phyloP scores from a whole-genome alignment of 2,113 vertebrate genomes.

The Gobiocypris rarus region DNA sequence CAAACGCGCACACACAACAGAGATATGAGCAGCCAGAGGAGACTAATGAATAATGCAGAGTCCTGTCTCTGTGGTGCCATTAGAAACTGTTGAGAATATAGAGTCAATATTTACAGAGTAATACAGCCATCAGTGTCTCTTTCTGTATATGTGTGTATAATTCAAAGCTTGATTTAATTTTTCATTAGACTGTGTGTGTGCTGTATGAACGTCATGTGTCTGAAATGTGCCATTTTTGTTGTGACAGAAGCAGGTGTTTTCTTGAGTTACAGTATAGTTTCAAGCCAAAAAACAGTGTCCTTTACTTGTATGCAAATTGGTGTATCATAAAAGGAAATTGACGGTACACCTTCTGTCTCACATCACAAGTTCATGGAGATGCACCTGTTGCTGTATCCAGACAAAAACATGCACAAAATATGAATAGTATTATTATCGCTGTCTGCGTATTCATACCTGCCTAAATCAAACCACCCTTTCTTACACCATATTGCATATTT shows the following conservation, averaged over 20 bases:
- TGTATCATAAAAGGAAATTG: not conserved
- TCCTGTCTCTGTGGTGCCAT: constrained; percentile 49
- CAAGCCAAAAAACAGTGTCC: not conserved
- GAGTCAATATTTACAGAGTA: constrained; percentile 32
- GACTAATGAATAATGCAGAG: constrained; percentile 49
- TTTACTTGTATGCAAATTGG: not conserved
- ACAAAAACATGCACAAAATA: not conserved
- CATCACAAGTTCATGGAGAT: not conserved
- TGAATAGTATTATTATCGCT: not conserved
- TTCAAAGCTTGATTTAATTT: not conserved
- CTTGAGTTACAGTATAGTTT: not conserved
- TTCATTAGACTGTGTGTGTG: not conserved
- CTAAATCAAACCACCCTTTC: not conserved
- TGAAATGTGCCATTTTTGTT: not conserved
- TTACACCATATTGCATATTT: not conserved
- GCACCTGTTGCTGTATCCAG: not conserved
- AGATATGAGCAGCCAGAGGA: constrained; percentile 27
- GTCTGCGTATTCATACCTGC: not conserved
- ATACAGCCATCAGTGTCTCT: not conserved
- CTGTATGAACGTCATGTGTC: not conserved
- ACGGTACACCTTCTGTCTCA: not conserved
- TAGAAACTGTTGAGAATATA: constrained; percentile 25
- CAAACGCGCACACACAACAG: not conserved
- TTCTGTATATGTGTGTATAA: not conserved
- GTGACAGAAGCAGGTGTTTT: not conserved